Base-by-base conservation (phyloP, 2,888 invertebrate species). In the Empis livida region DNA sequence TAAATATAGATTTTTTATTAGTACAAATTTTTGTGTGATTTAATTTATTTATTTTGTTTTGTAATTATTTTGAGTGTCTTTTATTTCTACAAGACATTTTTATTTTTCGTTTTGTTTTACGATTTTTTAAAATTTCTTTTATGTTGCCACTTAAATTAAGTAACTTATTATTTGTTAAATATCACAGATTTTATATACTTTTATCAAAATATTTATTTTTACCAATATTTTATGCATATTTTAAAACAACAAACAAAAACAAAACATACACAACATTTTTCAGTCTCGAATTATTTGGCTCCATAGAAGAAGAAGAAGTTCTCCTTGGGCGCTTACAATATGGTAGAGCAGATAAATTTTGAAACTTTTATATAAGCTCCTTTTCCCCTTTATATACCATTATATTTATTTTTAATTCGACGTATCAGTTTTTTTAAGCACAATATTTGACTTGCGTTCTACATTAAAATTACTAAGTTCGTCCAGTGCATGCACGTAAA, bases 281-380 rank as follows among this genome's bases (percentile, higher is more conserved):
- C 66, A 64, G 65, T 62, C 60, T 57, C 62, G 64, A 65, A 65
- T 64, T 58, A 60, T 67, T 59, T 66, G 67, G 65, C 63, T 66
- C 57, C 67, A 64, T 57, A 60, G 65, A 55, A 61, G 61, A 56
- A 60, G 60, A 57, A 58, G 62, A 58, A 63, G 61, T 47, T 66
- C 63, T 61, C 67, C 67, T 53, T 67, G 66, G 65, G 67, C 66
- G 56, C 58, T 66, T 52, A 66, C 67, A 61, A 67, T 67, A 60
- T 66, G 65, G 65, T 66, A 67, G 60, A 27, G 10, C 3, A 11
- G 9, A 8, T 14, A 8, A 35, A 46, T 40, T 30, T n/a, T 35
- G 20, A 38, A 27, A 42, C 38, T 42, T 39, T 47, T 35, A 42
- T 42, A 43, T 23, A 46, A 44, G 32, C 39, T 35, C 9, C 32